Base-by-base conservation (phyloP, 2,113 vertebrate genomes). In the Sphaerodactylus townsendi region DNA sequence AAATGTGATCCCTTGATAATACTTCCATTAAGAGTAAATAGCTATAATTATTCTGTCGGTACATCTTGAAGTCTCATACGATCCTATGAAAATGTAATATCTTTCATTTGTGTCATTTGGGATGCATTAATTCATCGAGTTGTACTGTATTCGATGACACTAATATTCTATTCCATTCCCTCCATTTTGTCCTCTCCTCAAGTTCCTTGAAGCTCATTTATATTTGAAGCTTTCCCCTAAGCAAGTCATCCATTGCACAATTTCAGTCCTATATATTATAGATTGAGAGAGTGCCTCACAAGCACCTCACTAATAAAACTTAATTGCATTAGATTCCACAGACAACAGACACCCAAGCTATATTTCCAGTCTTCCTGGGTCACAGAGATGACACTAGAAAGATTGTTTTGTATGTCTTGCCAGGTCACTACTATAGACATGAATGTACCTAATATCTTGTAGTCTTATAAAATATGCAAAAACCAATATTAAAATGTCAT, bases 1-100 rank as follows among this genome's bases (percentile, higher is more conserved):
- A 30, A 68, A 10, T 3, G 8, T 0, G 0, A n/a, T 35, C 83
- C 78, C 35, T 74, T 75, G 81, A 65, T 84, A 84, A 84, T 0
- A 0, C 30, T 15, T 41, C 74, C 71, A 85, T 79, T 77, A 84
- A 84, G 53, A 72, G 69, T 65, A 79, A 79, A 73, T 48, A 85
- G 53, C n/a, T 73, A 21, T 79, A 79, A 85, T 79, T 79, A 85
- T 65, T 37, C 3, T 0, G 2, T 64, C 73, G 48, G 83, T 73
- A 77, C 39, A 84, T 70, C 64, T 77, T 77, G 65, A 44, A 21
- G 74, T 44, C 50, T 77, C 77, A 84, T 50, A 50, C 41, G 35
- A 75, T 76, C 62, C 64, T 66, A 44, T 50, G 73, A 50, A 59
- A 84, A 62, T n/a, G 9, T 37, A 56, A 28, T 48, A 23, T 41